Conservation (phyloP, 2,888 invertebrate species). For the Drosophila cognata region DNA sequence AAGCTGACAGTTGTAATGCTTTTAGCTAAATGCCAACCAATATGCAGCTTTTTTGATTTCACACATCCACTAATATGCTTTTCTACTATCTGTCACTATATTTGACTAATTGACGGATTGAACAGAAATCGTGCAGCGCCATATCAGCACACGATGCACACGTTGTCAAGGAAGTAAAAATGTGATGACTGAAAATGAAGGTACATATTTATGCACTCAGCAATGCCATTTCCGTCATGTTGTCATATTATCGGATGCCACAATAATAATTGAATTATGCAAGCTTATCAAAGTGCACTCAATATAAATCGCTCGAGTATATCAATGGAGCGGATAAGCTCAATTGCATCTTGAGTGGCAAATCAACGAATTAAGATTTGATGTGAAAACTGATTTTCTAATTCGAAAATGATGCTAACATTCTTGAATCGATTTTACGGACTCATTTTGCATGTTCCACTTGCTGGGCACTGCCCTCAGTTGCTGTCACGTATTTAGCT, state of each 20-base stretch:
- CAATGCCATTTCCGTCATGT: neutral
- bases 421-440: conserved; percentile 26
- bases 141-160: neutral
- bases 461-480: conserved; percentile 26
- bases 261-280: neutral
- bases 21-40: neutral
- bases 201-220: neutral
- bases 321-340: neutral
- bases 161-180: neutral
- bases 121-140: neutral
- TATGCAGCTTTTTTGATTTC: neutral
- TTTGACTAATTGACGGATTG: neutral
- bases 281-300: neutral
- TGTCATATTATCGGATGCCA: neutral
- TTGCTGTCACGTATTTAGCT: conserved; percentile 32
- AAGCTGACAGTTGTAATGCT: neutral
- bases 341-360: neutral
- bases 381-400: neutral
- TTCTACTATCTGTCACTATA: neutral
- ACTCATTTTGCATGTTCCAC: conserved; percentile 18
- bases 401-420: neutral
- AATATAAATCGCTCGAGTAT: neutral
- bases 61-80: neutral
- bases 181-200: neutral
- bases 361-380: neutral